Conservation (phyloP, 92 coral and sea anemone genomes). For the Phymanthus crucifer region DNA sequence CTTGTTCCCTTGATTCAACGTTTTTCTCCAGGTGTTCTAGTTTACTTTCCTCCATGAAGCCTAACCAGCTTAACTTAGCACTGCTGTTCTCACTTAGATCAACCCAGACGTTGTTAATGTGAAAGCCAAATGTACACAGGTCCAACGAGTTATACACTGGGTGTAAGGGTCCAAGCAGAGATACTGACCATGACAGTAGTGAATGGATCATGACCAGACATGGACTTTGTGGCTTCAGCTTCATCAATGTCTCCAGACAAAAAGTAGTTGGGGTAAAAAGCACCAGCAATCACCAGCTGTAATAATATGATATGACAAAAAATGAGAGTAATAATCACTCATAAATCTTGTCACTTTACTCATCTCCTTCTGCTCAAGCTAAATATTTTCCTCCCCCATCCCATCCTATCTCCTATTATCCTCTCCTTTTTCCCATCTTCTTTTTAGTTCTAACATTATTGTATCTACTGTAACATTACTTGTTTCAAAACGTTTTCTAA, state of each 20-base stretch:
- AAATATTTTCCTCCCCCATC: no score
- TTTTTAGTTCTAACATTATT: no score
- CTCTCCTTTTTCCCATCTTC: no score
- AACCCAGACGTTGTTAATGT: no score
- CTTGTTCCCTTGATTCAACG: no score
- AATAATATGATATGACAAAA: not conserved
- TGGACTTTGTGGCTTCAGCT: constrained; percentile 75
- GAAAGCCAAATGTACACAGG: no score
- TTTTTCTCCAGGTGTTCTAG: no score
- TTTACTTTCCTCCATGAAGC: no score
- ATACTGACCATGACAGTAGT: constrained; percentile 89
- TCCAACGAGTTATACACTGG: not conserved
- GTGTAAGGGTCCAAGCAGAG: not conserved
- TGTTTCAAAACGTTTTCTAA: not conserved
- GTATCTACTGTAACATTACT: no score
- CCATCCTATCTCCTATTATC: not conserved
- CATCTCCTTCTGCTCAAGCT: no score
- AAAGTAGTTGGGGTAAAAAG: constrained; percentile 94
- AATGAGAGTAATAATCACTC: not conserved
- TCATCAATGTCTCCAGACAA: constrained; percentile 87
- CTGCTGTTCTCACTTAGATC: no score
- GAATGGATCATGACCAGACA: constrained; percentile 98
- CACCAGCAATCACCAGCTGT: constrained; percentile 93
- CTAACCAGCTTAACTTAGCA: no score
- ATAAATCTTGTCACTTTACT: not conserved